Evolutionary conservation across 2,888 invertebrate species (phyloP).

Genomic region (Melinaea menophilus): DNA sequence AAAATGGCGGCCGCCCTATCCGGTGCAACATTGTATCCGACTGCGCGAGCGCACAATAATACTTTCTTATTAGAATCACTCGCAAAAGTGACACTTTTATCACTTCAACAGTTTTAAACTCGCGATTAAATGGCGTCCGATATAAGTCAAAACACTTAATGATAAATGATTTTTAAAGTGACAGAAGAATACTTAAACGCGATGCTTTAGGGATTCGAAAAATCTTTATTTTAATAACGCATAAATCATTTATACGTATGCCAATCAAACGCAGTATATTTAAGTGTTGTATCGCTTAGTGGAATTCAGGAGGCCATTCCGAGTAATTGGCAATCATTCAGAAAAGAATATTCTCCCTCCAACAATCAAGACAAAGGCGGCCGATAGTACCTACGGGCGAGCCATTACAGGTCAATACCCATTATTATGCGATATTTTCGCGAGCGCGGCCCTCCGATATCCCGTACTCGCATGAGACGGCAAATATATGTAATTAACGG

Average conservation of each 20-base stretch:
- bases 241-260: slow-evolving; percentile 70
- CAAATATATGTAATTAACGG: slow-evolving; percentile 78
- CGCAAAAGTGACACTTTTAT: slow-evolving; percentile 40
- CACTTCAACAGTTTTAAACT: slow-evolving; percentile 30
- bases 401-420: slow-evolving; percentile 77
- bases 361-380: slow-evolving; percentile 76
- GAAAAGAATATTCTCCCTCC: slow-evolving; percentile 70
- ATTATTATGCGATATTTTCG: slow-evolving; percentile 78
- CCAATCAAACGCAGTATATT: slow-evolving; percentile 65
- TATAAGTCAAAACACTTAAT: slow-evolving; percentile 28
- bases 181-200: slow-evolving; percentile 30
- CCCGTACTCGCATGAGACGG: slow-evolving; percentile 73
- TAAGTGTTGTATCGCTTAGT: slow-evolving; percentile 63
- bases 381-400: slow-evolving; percentile 75
- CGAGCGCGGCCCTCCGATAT: slow-evolving; percentile 74
- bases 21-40: slow-evolving; percentile 73
- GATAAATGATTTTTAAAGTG: slow-evolving; percentile 15
- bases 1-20: slow-evolving; percentile 76
- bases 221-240: slow-evolving; percentile 56
- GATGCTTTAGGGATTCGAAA: slow-evolving; percentile 41
- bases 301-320: slow-evolving; percentile 73
- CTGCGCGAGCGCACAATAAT: slow-evolving; percentile 45
- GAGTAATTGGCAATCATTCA: slow-evolving; percentile 77
- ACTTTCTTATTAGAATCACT: slow-evolving; percentile 54
- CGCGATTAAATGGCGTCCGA: slow-evolving; percentile 33